Base-by-base conservation (phyloP, 2,888 invertebrate genomes). In the Pammene aurita region DNA sequence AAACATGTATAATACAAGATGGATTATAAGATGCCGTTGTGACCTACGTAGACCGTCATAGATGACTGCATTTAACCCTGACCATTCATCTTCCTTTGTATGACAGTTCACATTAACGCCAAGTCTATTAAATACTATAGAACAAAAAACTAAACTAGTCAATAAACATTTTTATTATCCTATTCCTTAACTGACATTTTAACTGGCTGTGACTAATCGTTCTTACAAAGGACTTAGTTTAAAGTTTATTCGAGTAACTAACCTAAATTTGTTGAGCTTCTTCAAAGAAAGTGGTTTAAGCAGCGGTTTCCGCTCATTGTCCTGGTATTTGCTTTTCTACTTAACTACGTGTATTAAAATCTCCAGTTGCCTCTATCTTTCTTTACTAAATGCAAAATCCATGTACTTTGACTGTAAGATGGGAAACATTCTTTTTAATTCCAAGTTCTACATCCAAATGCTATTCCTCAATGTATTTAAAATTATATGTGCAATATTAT, bases 11-110 rank as follows among this genome's bases (percentile, higher is more conserved):
- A 18, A 48, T 48, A 50, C 10, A 6, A 50, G 13, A 13, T 46
- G 60, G 18, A 61, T 46, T 48, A 13, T 48, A 38, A 48, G 61
- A 48, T 48, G 57, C 13, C 38, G 10, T 46, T 34, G 14, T 50
- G 48, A 50, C 52, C 42, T 46, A 44, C 10, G 56, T 16, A 41
- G 55, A 46, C 7, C 44, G 61, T 62, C 61, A 38, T 55, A 55
- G 46, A 55, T 56, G 61, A 62, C 67, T 67, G 48, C 54, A 26
- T 61, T 48, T 62, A 44, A 62, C 67, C 67, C 62, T 67, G 55
- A 13, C 26, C 16, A 41, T 56, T 67, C 38, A 62, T 62, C 26
- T 38, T 13, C 55, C n/a, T 52, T 13, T 62, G 50, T 50, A 62
- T 62, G 50, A 18, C n/a, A 62, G 56, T 18, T 26, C 16, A 34